Percentiles rank a stretch among this genome's conserved stretches.
phyloP scores from a whole-genome alignment of 2,113 vertebrate species.

The Platycercus adscitus region DNA sequence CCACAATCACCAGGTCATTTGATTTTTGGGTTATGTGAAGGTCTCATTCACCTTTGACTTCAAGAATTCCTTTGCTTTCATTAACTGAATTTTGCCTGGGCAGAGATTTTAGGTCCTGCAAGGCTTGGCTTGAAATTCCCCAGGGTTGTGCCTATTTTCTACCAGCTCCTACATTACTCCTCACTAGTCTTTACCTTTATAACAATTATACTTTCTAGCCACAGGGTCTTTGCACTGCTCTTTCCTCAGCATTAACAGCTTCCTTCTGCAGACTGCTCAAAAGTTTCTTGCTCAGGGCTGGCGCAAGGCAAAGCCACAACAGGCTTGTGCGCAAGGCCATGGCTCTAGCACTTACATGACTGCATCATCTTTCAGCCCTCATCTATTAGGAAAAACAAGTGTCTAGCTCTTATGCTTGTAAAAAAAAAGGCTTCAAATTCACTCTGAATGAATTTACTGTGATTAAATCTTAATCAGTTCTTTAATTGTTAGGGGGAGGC shows the following conservation, averaged over 20 bases:
- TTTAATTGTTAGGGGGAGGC: neutral
- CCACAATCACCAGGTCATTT: neutral
- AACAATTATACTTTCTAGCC: neutral
- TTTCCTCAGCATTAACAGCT: neutral
- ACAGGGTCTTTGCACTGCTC: neutral
- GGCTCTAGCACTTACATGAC: neutral
- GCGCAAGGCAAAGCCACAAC: neutral
- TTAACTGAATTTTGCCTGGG: neutral
- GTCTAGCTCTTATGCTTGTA: neutral
- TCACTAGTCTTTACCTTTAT: neutral
- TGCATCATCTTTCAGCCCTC: neutral
- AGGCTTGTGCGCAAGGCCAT: neutral
- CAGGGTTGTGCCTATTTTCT: neutral
- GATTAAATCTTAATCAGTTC: neutral
- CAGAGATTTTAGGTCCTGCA: neutral
- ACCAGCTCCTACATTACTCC: neutral
- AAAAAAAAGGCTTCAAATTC: neutral
- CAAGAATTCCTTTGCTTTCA: neutral
- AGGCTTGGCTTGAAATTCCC: neutral
- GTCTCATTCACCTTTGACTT: neutral
- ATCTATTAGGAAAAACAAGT: neutral
- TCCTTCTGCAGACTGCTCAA: neutral
- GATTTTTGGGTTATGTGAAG: neutral
- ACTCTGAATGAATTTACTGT: neutral
- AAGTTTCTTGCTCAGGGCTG: neutral